A percentile compares a stretch with the other conserved stretches of the same genome.
These are phyloP conservation scores for Ectemnius lituratus DNA, from an alignment of 2,888 invertebrate species.

Conservation along the genomic window DNA sequence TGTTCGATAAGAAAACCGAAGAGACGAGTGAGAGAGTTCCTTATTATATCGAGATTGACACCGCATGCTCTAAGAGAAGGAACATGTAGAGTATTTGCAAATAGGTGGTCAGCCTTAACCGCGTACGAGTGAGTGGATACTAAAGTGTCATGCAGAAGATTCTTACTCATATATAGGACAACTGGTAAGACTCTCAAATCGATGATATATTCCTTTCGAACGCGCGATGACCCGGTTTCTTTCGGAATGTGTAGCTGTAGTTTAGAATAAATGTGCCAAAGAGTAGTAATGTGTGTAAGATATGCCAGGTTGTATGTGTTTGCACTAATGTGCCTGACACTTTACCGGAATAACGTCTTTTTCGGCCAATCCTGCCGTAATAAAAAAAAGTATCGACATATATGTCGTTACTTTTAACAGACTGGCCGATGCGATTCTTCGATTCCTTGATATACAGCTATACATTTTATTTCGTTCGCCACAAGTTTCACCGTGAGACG, in stretches of 20 bases:
- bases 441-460: not conserved
- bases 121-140: constrained; percentile 34
- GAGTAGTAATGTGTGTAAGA: constrained; percentile 10
- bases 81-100: constrained; percentile 44
- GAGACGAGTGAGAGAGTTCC: not conserved
- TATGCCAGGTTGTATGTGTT: no score
- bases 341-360: no score
- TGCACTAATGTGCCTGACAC: no score
- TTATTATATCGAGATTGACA: constrained; percentile 40
- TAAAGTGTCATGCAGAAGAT: constrained; percentile 55
- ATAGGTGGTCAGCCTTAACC: constrained; percentile 39
- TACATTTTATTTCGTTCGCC: not conserved
- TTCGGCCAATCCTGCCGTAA: no score
- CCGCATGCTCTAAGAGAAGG: constrained; percentile 54
- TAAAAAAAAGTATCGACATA: no score
- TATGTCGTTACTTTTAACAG: no score
- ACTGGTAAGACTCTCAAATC: constrained; percentile 12
- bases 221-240: no score
- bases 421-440: no score
- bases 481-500: no score
- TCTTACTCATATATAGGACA: constrained; percentile 11
- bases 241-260: no score
- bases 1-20: constrained; percentile 16
- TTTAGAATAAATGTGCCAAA: not conserved
- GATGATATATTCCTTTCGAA: constrained; percentile 10